Evolutionary conservation across 2,888 invertebrate species (phyloP), one percentile per base, ranked within the genome.

Genomic region (Cyrtodaria siliqua): DNA sequence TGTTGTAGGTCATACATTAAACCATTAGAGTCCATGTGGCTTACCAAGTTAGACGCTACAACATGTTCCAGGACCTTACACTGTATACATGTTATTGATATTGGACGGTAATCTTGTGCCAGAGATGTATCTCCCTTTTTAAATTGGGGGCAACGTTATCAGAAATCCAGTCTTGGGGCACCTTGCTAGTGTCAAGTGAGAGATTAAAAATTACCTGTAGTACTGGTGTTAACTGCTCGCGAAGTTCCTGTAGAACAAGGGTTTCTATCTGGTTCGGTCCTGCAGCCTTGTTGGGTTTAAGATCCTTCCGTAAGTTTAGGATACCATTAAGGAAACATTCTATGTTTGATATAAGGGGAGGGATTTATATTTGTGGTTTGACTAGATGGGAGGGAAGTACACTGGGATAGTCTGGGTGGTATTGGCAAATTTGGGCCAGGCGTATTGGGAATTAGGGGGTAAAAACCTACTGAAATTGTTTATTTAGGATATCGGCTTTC

Each of bases 41-140:
- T 29, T 6, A 23, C 18, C 3, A 61, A 6, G 27, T 4, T 18
- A 2, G 33, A 61, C 6, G 50, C 29, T 16, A 50, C 23, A 18
- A 61, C 47, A 27, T 44, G 60, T 27, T 60, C 66, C n/a, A 38
- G 12, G 3, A 49, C 16, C 29, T 44, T 57, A 27, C 67, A 67
- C 29, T 59, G 29, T 16, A 56, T 59, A 49, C 67, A 56, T 2
- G 57, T 67, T 1, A 67, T 27, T 2, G 59, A 59, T 50, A 67
- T 67, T 33, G 49, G 61, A 2, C 49, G 14, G 20, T 47, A 44
- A 16, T 47, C 47, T 27, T 44, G 47, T n/a, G 57, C 23, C 2
- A 18, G 16, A 18, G 16, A 38, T 40, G 14, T 55, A 18, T 64
- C 64, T 18, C 55, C n/a, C 20, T 64, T 64, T 12, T 64, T 55